Conservation (phyloP, 2,113 vertebrate species). For the Pelmatolapia mariae region DNA sequence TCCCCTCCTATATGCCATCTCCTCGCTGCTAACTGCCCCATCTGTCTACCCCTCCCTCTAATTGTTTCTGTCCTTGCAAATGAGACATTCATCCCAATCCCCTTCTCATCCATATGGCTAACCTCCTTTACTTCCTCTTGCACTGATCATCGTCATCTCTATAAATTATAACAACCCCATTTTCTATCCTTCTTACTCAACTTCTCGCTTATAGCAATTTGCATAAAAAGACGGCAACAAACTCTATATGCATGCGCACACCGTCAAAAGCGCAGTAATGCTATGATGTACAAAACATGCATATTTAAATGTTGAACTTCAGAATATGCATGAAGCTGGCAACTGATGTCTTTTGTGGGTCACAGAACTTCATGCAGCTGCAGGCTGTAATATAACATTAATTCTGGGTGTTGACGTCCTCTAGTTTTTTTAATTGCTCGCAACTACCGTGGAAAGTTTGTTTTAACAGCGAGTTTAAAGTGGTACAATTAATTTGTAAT, state of each 20-base stretch:
- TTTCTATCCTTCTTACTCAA: background rate
- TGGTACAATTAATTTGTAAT: background rate
- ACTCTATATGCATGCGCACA: background rate
- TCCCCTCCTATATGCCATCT: background rate
- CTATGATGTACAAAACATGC: background rate
- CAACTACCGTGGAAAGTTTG: background rate
- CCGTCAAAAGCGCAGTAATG: background rate
- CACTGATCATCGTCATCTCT: background rate
- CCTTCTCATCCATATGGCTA: constrained; percentile 39
- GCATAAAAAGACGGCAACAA: background rate
- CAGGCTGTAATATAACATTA: background rate
- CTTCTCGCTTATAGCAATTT: background rate
- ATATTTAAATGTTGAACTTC: background rate
- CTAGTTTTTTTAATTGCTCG: background rate
- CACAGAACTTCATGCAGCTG: background rate
- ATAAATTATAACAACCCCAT: background rate
- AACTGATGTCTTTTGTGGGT: background rate
- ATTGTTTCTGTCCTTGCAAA: constrained; percentile 49
- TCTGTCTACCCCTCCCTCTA: constrained; percentile 44
- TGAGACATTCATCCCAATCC: constrained; percentile 41
- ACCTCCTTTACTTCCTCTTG: constrained; percentile 5
- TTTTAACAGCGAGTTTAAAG: background rate
- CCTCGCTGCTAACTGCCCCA: constrained; percentile 42
- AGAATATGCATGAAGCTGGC: constrained; percentile 20
- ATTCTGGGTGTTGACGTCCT: background rate